phyloP scores from a whole-genome alignment of 2,113 vertebrate genomes.

The Pseudolaguvia tuberculata region DNA sequence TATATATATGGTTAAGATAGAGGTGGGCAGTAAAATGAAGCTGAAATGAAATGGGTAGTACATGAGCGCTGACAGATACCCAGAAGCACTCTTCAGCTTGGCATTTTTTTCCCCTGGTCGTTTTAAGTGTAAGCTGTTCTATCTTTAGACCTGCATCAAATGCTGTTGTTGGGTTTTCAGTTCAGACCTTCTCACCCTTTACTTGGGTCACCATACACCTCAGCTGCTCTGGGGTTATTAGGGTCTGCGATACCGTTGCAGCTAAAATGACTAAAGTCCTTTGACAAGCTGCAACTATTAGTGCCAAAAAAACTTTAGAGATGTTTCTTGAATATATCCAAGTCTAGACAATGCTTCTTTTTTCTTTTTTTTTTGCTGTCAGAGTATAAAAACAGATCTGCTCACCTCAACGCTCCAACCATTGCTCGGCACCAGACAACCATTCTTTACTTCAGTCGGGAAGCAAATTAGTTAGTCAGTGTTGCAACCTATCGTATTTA shows the following conservation, averaged over 20 bases:
- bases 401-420: background rate
- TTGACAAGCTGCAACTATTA: slow-evolving; percentile 32
- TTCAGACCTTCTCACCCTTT: slow-evolving; percentile 56
- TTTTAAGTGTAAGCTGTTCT: slow-evolving; percentile 58
- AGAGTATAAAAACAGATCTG: background rate
- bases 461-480: background rate
- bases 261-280: slow-evolving; percentile 30
- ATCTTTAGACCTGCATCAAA: slow-evolving; percentile 63
- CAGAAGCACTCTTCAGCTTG: background rate
- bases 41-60: background rate
- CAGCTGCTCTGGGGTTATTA: slow-evolving; percentile 58
- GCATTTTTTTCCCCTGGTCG: slow-evolving; percentile 13
- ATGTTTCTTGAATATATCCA: background rate
- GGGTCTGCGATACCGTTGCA: slow-evolving; percentile 50
- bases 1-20: background rate
- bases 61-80: slow-evolving; percentile 12
- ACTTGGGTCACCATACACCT: slow-evolving; percentile 50
- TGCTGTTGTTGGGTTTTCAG: slow-evolving; percentile 65
- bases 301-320: background rate
- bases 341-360: slow-evolving; percentile 18
- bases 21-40: background rate
- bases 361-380: background rate
- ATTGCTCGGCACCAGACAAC: background rate
- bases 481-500: background rate
- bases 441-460: background rate